Evolutionary conservation across 2,113 vertebrate genomes (phyloP), one percentile per base, ranked within the genome.

Genomic region (Varanus komodoensis): DNA sequence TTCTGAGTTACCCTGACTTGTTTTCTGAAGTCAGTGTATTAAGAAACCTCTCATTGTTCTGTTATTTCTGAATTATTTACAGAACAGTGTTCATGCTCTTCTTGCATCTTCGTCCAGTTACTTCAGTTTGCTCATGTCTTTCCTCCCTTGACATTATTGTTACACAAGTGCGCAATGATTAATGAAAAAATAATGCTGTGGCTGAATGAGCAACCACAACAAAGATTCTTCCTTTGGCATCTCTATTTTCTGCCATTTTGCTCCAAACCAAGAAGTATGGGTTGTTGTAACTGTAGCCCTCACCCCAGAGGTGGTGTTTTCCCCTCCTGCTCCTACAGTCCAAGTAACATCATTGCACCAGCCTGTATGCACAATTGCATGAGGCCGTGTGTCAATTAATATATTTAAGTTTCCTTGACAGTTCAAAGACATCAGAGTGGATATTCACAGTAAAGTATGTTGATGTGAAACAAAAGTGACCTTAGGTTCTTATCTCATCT

Each of bases 401-500:
- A 1, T 74, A 54, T 74, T 80, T 87, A 1, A 1, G 89, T 11
- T 4, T 85, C 21, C 81, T 0, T 74, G 12, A 83, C 25, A 7
- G 19, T 57, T 91, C 3, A 25, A 93, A 67, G 15, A 86, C 5
- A 74, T 87, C 8, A 89, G 87, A 50, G 88, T 93, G 64, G 1
- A 84, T 54, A 21, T 90, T 6, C 50, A 44, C 38, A n/a, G 73
- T 92, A 87, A 91, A 90, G 81, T 82, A 74, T 5, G 75, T 8
- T 92, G 64, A 86, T 50, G 21, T 87, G 94, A 91, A 8, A 0
- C 68, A 90, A 89, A 88, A 89, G 0, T 89, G 2, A 90, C 87
- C 69, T 92, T 87, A 92, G 14, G 77, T 93, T 89, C 68, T 87
- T 90, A 79, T 5, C 44, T 50, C 75, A 27, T 82, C 93, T 93